phyloP scores from a whole-genome alignment of 2,888 invertebrate species.

The Xylota segnis region DNA sequence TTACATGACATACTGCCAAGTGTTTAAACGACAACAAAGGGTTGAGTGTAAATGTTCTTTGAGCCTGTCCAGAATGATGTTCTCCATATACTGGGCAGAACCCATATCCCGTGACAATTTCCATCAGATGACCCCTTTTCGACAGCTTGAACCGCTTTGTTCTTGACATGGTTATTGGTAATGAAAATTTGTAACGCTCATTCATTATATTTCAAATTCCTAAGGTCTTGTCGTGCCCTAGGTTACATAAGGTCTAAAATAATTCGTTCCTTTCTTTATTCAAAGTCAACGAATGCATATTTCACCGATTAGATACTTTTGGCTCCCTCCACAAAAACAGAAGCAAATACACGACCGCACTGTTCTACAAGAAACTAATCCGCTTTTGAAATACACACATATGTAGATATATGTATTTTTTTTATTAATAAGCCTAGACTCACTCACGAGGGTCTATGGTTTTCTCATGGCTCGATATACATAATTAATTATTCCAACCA shows the following conservation, averaged over 20 bases:
- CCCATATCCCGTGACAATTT: no score
- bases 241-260: neutral
- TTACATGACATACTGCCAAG: no score
- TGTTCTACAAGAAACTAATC: neutral
- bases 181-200: no score
- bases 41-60: no score
- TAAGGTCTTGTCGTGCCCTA: neutral
- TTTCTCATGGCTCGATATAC: slow-evolving; percentile 1
- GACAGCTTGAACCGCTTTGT: no score
- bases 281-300: neutral
- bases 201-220: neutral
- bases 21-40: no score
- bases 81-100: no score
- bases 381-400: no score
- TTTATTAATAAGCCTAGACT: neutral
- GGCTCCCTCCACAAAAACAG: neutral
- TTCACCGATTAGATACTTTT: neutral
- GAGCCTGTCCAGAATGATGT: no score
- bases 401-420: neutral
- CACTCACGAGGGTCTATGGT: neutral
- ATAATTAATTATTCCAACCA: slow-evolving; percentile 62
- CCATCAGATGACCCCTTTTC: no score
- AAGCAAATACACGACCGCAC: slow-evolving; percentile 5
- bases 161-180: no score
- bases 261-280: neutral